Base-by-base conservation (phyloP, 1,140 invertebrate genomes). In the Zaprionus inermis region DNA sequence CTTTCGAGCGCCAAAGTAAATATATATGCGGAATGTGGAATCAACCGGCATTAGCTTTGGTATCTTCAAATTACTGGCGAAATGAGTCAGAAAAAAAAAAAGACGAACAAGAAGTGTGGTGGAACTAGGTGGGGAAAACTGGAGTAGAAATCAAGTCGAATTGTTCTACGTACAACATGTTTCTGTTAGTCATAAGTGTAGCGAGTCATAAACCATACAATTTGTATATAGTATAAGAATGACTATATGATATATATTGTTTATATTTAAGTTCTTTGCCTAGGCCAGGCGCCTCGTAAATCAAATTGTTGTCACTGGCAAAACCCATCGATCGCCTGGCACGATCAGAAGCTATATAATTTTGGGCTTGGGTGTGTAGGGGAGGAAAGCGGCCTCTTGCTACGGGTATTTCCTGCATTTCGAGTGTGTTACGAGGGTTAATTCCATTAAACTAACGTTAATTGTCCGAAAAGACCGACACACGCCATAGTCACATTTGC, bases 361-460 rank as follows among this genome's bases (percentile, higher is more conserved):
- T n/a, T n/a, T n/a, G n/a, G n/a, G n/a, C n/a, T n/a, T n/a, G 28
- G 2, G 28, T 28, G 38, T 9, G 14, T 11, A 3, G 16, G 52
- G 9, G 16, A n/a, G n/a, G n/a, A n/a, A n/a, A n/a, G n/a, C n/a
- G n/a, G n/a, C n/a, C n/a, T n/a, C n/a, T n/a, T n/a, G n/a, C n/a
- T 41, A 20, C 20, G 56, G 52, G 54, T 22, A 5, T 56, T 46
- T 11, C 18, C 24, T 28, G 28, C 24, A 24, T 57, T 22, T 30
- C 14, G 18, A 20, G n/a, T 28, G 28, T 16, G 16, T 57, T 22
- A 16, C 14, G 18, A 20, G n/a, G 22, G 32, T 49, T 67, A 67
- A 67, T 67, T 67, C 28, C 32, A 67, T 51, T 67, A 41, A 7
- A 44, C 38, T 44, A 41, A 38, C 30, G 46, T 44, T 51, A 67